Conservation (phyloP, 1,140 invertebrate genomes). For the Lepidurus couesii region DNA sequence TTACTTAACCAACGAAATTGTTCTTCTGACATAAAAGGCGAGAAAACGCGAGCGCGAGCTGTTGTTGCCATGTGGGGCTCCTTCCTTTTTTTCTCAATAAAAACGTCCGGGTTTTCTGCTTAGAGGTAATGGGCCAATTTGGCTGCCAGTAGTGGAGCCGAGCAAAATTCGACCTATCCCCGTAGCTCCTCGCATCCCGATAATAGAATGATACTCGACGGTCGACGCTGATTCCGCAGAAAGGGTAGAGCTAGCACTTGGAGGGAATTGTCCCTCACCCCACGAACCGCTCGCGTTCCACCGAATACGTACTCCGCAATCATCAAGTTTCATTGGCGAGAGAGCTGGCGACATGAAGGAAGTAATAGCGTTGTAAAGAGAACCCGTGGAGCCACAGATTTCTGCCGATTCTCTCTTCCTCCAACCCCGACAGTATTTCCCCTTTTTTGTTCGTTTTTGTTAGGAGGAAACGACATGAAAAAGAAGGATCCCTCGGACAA, state of each 20-base stretch:
- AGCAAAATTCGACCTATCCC: neutral
- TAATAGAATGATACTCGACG: conserved; percentile 11
- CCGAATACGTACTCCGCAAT: neutral
- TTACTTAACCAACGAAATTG: conserved; percentile 12
- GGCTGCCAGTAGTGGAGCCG: neutral
- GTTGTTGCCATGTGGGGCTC: neutral
- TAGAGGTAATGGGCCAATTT: conserved; percentile 2
- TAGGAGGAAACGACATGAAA: neutral
- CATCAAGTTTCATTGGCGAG: conserved; percentile 6
- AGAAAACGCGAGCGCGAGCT: conserved; percentile 17
- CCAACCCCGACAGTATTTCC: neutral
- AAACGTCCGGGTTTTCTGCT: neutral
- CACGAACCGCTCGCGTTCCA: neutral
- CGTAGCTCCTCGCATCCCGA: neutral
- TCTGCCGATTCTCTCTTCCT: neutral
- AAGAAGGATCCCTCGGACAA: neutral
- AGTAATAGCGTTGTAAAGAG: conserved; percentile 19
- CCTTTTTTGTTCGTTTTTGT: neutral
- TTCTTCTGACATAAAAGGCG: neutral
- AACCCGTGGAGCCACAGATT: neutral
- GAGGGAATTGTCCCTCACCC: neutral
- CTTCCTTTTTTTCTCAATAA: neutral
- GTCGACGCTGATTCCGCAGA: conserved; percentile 6
- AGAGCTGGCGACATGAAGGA: conserved; percentile 3
- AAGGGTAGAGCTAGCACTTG: neutral